Evolutionary conservation across 2,113 vertebrate species (phyloP).

Genomic region (Daubentonia madagascariensis): DNA sequence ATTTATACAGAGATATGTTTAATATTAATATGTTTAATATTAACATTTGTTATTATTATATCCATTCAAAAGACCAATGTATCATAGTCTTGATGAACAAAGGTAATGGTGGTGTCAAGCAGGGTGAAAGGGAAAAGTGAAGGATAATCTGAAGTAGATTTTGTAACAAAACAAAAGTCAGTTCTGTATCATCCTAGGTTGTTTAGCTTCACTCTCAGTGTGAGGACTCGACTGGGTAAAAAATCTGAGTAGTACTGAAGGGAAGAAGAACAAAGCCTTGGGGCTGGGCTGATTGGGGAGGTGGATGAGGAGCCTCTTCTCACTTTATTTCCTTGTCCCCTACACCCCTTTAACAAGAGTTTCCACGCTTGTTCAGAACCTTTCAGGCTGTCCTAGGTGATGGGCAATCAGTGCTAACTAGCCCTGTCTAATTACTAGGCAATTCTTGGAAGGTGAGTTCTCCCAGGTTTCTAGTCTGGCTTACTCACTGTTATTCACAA

Average conservation of each 20-base stretch:
- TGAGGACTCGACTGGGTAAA: background rate
- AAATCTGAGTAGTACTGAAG: background rate
- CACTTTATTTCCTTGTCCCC: rapidly evolving
- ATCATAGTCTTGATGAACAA: background rate
- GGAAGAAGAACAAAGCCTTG: background rate
- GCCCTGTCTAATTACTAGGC: background rate
- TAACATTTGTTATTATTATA: background rate
- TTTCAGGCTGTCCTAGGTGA: background rate
- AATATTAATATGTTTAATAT: background rate
- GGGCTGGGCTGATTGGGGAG: background rate
- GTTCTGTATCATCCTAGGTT: background rate
- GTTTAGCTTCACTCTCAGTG: background rate
- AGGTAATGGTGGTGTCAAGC: background rate
- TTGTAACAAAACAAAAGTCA: background rate
- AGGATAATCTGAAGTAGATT: background rate
- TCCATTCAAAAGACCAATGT: background rate
- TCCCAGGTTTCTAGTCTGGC: background rate
- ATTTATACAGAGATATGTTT: background rate
- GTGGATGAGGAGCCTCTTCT: background rate
- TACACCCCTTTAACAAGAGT: background rate
- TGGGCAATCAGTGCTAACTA: background rate
- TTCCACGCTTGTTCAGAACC: background rate
- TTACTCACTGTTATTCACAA: background rate
- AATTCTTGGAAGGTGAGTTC: background rate
- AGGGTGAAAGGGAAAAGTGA: background rate